Conservation (phyloP, 2,113 vertebrate genomes). For the Notiomystis cincta region DNA sequence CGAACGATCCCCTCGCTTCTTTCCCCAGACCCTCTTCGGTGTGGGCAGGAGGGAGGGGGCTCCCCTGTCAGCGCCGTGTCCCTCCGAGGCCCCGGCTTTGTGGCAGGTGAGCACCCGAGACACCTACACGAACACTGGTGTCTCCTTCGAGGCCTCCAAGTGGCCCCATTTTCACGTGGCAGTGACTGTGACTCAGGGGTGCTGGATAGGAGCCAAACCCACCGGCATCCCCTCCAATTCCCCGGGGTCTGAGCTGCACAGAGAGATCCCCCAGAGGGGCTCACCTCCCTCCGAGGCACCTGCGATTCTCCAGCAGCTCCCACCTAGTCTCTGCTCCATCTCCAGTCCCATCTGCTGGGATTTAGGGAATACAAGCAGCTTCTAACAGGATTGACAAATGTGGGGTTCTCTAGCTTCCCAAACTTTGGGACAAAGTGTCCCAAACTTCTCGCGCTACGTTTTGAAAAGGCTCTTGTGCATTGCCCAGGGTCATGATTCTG, state of each 20-base stretch:
- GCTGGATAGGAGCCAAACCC: not conserved
- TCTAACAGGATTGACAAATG: not conserved
- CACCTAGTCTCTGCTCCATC: not conserved
- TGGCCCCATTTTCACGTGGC: not conserved
- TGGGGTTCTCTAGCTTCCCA: not conserved
- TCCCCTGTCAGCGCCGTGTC: not conserved
- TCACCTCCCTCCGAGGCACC: not conserved
- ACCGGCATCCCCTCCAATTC: accelerated
- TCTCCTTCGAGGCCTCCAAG: not conserved
- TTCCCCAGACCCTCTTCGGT: not conserved
- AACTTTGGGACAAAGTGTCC: not conserved
- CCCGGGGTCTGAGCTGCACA: accelerated
- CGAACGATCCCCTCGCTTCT: accelerated
- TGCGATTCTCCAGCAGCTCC: not conserved
- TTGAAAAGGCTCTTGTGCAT: not conserved
- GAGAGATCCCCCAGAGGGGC: accelerated
- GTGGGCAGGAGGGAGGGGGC: too few species aligned
- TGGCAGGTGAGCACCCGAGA: accelerated
- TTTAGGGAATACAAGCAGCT: not conserved
- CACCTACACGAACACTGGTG: not conserved
- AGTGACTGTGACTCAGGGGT: accelerated
- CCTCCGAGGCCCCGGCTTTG: not conserved
- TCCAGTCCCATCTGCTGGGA: not conserved
- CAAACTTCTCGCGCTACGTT: accelerated
- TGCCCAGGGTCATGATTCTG: not conserved